Conservation (phyloP, 2,113 vertebrate genomes). For the Spizaetus ornatus region DNA sequence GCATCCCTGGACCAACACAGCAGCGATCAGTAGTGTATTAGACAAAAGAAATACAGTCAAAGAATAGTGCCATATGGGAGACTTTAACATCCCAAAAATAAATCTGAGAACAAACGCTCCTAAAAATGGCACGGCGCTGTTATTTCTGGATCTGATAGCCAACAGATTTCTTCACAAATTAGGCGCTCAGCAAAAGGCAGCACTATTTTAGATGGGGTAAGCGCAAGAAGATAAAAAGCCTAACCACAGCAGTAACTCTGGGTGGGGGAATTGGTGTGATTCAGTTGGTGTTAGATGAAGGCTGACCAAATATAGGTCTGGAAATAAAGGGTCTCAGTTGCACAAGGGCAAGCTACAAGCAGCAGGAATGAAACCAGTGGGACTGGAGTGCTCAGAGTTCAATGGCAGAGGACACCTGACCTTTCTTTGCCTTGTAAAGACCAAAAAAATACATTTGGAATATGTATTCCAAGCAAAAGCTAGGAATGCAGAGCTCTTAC, state of each 20-base stretch:
- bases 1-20: fast-evolving
- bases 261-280: background rate
- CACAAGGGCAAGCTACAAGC: fast-evolving
- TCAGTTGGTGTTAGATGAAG: too few species aligned
- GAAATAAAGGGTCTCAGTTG: background rate
- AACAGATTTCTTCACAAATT: background rate
- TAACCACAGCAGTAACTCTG: background rate
- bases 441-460: background rate
- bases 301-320: background rate
- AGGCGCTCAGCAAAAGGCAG: background rate
- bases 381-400: fast-evolving
- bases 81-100: background rate
- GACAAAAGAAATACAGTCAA: background rate
- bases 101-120: background rate
- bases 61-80: background rate
- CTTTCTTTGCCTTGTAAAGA: background rate
- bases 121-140: fast-evolving
- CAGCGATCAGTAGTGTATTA: fast-evolving
- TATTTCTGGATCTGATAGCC: background rate
- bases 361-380: background rate
- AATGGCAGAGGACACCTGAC: background rate
- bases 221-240: background rate
- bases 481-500: background rate
- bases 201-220: fast-evolving
- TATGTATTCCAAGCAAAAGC: background rate